These are phyloP conservation scores for Calephelis nemesis DNA, from an alignment of 1,140 invertebrate genomes.

Conservation along the genomic window DNA sequence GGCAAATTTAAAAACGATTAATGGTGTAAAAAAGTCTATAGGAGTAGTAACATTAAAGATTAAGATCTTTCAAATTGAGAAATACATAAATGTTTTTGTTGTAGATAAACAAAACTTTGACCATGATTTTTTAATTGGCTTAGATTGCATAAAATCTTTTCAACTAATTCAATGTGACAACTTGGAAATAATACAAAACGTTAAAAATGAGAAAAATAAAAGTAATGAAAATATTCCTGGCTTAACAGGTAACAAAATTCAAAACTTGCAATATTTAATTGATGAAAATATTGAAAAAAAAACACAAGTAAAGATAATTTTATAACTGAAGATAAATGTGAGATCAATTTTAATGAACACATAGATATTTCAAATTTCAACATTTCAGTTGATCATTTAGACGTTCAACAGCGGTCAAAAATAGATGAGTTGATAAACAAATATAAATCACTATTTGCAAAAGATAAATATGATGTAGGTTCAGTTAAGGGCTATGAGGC, in stretches of 20 bases:
- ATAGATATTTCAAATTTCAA: constrained; percentile 35
- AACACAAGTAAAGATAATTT: constrained; percentile 4
- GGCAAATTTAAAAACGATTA: constrained; percentile 43
- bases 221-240: constrained; percentile 17
- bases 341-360: constrained; percentile 48
- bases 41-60: constrained; percentile 33
- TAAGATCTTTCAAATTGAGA: constrained; percentile 33
- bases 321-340: constrained; percentile 17
- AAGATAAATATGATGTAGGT: constrained; percentile 40
- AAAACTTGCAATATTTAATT: constrained; percentile 19
- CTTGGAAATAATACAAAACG: constrained; percentile 32
- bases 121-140: constrained; percentile 45
- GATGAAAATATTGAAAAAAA: constrained; percentile 20
- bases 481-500: constrained; percentile 43
- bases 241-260: constrained; percentile 20
- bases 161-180: constrained; percentile 36
- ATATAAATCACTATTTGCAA: constrained; percentile 44
- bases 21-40: constrained; percentile 39
- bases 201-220: constrained; percentile 21
- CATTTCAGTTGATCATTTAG: constrained; percentile 43
- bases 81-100: constrained; percentile 40
- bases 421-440: constrained; percentile 41
- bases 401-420: constrained; percentile 31
- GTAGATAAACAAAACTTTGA: constrained; percentile 43
- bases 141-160: constrained; percentile 41